Base-by-base conservation (phyloP, 2,113 vertebrate genomes). In the Macquaria ambigua region DNA sequence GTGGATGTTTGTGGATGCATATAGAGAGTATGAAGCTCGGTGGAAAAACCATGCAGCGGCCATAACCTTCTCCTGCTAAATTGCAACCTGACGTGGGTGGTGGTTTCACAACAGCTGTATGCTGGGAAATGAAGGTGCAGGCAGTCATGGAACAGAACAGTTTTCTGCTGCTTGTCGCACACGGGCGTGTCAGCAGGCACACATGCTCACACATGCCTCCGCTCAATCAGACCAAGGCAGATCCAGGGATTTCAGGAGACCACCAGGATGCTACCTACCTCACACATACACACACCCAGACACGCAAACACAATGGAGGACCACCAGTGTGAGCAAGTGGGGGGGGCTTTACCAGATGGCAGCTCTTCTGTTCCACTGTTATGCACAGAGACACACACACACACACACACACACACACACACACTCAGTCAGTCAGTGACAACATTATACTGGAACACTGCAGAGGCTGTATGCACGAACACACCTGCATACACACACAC, bases 271-370 rank as follows among this genome's bases (percentile, higher is more conserved):
- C 61, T 72, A 18, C 64, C 71, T 76, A 50, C 37, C 50, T 16
- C 43, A 41, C 23, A 61, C 55, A 63, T 18, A 56, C 66, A 72
- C 66, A 77, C 53, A 72, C 53, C 43, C 58, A 77, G 59, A 71
- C 43, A 63, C 74, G 67, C 56, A 63, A 46, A 70, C 56, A 75
- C 61, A 68, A 10, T 15, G 20, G 48, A 81, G 70, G 90, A 93
- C 90, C 86, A 91, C 89, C 91, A 80, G 79, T 46, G 48, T 21
- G 59, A 91, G 87, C 89, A 92, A 86, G 90, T 90, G 34, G 34
- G 92, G 83, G 83, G 31, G 71, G 89, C 43, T 80, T 75, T 77
- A 85, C 85, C 92, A 93, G 92, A 93, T 92, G 92, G 90, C 85
- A 82, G 70, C 73, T 77, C 83, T 84, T 83, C 92, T 92, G 79